Evolutionary conservation across 2,888 invertebrate genomes (phyloP).

Genomic region (Microdon myrmicae): DNA sequence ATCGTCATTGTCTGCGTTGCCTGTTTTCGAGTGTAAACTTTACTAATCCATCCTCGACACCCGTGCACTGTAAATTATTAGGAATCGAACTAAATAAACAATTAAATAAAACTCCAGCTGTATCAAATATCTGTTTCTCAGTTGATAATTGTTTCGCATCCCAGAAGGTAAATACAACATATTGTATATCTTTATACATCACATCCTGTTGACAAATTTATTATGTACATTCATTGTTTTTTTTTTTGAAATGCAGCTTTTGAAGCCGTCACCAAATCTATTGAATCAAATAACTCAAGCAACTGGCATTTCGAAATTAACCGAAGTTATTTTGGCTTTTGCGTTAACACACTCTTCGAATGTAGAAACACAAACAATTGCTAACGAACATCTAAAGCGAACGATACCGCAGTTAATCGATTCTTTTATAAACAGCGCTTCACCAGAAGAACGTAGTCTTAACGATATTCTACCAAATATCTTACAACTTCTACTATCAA

Average conservation of each 20-base stretch:
- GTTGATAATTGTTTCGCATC: conserved; percentile 83
- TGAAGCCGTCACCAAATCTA: conserved; percentile 82
- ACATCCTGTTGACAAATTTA: not conserved
- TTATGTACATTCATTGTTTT: conserved; percentile 24
- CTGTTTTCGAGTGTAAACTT: conserved; percentile 91
- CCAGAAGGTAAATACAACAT: conserved; percentile 72
- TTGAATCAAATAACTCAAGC: conserved; percentile 86
- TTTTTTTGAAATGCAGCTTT: conserved; percentile 74
- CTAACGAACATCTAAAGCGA: conserved; percentile 82
- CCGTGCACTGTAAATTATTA: conserved; percentile 78
- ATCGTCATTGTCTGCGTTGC: conserved; percentile 95
- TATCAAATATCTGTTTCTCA: conserved; percentile 88
- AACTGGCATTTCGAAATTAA: conserved; percentile 85
- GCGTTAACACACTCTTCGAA: conserved; percentile 84
- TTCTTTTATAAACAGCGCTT: conserved; percentile 77
- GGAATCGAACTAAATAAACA: conserved; percentile 81
- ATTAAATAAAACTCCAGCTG: conserved; percentile 86
- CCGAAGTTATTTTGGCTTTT: conserved; percentile 91
- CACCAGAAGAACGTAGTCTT: conserved; percentile 73
- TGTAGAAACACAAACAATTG: conserved; percentile 77
- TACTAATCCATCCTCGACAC: conserved; percentile 73
- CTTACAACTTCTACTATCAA: conserved; percentile 81
- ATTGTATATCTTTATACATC: not conserved
- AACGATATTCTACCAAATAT: conserved; percentile 92
- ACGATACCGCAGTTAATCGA: conserved; percentile 86